Evolutionary conservation across 2,888 invertebrate species (phyloP), one percentile per base, ranked within the genome.

Genomic region (Cetonia aurata): DNA sequence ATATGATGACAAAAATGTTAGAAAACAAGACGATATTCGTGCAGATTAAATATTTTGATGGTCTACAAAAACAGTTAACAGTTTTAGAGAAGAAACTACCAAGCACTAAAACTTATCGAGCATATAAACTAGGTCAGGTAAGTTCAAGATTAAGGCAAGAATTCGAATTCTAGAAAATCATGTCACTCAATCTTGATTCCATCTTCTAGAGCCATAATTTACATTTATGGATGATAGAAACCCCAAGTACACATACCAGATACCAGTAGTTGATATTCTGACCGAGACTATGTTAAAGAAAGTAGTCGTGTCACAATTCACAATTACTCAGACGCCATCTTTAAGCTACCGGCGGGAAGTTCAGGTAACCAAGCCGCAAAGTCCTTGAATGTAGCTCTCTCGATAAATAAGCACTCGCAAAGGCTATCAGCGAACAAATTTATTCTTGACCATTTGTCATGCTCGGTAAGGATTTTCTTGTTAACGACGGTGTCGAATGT

Each of bases 371-470:
- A n/a, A n/a, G n/a, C 15, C 42, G 46, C 25, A 8, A 31, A 31
- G 62, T 62, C 62, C 62, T 62, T 62, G 62, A 50, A 48, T 1
- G 25, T 48, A 62, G 48, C 48, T 48, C 48, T 48, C 33, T 15
- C 48, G 33, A 25, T 25, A 25, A 25, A 25, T 25, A 25, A 25
- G 25, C 4, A 25, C 25, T 25, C 37, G 44, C 19, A 59, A 33
- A 48, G 19, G 60, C 19, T 6, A 62, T 62, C 48, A 62, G 48
- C 33, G 62, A 48, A 48, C 31, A 62, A 62, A 62, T 62, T 62
- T 48, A 62, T 62, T 62, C 62, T 33, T 19, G 15, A 15, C 62
- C 62, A 62, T 62, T 62, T 62, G 62, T 62, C 62, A 48, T 50
- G 62, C 62, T 50, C 62, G 48, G 62, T 48, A 33, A 48, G 48